phyloP scores from a whole-genome alignment of 2,797 vertebrate genomes.

The Sebastolobus altivelis region DNA sequence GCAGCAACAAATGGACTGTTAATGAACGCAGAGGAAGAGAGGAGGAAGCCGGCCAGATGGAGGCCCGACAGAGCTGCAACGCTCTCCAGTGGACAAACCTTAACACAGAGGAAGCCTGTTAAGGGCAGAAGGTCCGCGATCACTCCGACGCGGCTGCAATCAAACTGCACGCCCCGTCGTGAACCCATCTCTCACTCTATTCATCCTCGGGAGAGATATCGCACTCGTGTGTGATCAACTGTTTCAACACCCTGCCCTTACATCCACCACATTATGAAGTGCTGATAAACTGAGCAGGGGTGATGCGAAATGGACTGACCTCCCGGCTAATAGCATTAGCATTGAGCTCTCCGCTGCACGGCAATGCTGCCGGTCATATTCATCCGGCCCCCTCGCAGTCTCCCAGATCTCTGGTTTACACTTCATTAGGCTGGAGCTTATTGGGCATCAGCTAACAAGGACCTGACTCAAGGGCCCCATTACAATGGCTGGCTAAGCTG shows the following conservation, averaged over 20 bases:
- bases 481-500: slow-evolving; percentile 60
- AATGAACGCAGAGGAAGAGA: slow-evolving; percentile 51
- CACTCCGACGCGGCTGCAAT: slow-evolving; percentile 27
- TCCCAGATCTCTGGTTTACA: slow-evolving; percentile 75
- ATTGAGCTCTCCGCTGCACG: slow-evolving; percentile 61
- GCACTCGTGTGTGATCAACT: slow-evolving; percentile 37
- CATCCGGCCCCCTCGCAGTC: slow-evolving; percentile 41
- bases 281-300: slow-evolving; percentile 69
- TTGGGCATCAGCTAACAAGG: slow-evolving; percentile 75
- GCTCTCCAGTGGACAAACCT: slow-evolving; percentile 41
- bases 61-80: slow-evolving; percentile 18
- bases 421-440: slow-evolving; percentile 80
- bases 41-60: slow-evolving; percentile 40
- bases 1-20: slow-evolving; percentile 66
- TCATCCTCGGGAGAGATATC: slow-evolving; percentile 11
- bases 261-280: slow-evolving; percentile 58
- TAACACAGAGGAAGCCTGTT: slow-evolving; percentile 29
- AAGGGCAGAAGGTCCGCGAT: slow-evolving; percentile 37
- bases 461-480: slow-evolving; percentile 75
- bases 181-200: slow-evolving; percentile 30
- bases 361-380: slow-evolving; percentile 48
- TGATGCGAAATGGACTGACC: slow-evolving; percentile 67
- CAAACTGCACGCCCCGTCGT: background rate
- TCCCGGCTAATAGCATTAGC: slow-evolving; percentile 76
- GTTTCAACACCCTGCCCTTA: slow-evolving; percentile 52